These are phyloP conservation scores for Lepilemur ruficaudatus DNA, from an alignment of 2,797 vertebrate genomes.

Conservation along the genomic window DNA sequence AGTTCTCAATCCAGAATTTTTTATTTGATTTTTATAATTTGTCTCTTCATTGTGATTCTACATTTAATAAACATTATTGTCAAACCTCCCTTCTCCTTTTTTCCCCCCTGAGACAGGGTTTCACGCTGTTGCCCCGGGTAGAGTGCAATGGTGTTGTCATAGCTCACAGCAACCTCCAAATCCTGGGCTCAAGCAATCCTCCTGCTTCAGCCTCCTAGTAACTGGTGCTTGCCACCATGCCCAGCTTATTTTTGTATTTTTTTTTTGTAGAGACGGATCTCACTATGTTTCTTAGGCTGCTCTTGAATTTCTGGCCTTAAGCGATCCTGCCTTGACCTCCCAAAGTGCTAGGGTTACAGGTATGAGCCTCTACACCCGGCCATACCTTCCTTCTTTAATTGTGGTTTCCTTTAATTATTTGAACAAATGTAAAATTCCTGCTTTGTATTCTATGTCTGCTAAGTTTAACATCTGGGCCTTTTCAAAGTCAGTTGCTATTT, in stretches of 20 bases:
- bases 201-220: background rate
- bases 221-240: background rate
- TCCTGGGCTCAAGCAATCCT: background rate
- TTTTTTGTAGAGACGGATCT: background rate
- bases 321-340: background rate
- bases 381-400: background rate
- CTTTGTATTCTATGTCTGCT: background rate
- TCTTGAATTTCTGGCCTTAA: background rate
- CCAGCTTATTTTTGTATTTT: background rate
- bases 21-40: background rate
- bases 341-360: background rate
- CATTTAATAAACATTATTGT: constrained; percentile 24
- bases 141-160: background rate
- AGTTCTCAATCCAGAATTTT: background rate
- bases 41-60: background rate
- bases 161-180: background rate
- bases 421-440: constrained; percentile 24
- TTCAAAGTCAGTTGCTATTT: constrained; percentile 7
- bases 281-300: background rate
- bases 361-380: background rate
- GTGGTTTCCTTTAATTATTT: constrained; percentile 1
- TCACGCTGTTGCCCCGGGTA: background rate
- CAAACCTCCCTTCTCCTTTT: background rate
- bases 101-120: background rate
- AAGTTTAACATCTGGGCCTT: background rate